Percentiles rank a stretch among this genome's conserved stretches.
These are phyloP conservation scores for Mellivora capensis DNA, from an alignment of 2,113 vertebrate species.

Conservation along the genomic window DNA sequence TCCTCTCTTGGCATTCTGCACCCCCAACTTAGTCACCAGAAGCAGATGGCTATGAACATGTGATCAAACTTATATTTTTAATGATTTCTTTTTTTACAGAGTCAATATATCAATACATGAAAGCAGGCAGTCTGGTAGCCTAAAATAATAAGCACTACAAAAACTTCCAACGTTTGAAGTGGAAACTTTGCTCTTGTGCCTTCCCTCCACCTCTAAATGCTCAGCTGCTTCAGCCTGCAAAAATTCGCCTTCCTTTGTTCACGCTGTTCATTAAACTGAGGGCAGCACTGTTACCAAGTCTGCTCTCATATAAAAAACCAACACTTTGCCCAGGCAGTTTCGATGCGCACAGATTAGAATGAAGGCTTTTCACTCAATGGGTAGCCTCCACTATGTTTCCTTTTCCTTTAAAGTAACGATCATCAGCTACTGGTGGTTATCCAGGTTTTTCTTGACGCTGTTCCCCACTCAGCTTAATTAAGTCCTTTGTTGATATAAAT, in stretches of 20 bases:
- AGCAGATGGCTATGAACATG: constrained; percentile 71
- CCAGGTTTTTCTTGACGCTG: background rate
- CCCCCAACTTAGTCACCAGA: constrained; percentile 67
- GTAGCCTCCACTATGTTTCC: background rate
- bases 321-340: background rate
- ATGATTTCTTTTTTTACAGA: constrained; percentile 54
- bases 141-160: constrained; percentile 40
- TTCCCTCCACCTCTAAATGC: background rate
- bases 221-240: background rate
- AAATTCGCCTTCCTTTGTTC: background rate
- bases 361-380: background rate
- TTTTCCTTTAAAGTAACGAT: background rate
- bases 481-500: constrained; percentile 65
- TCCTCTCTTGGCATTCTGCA: constrained; percentile 67
- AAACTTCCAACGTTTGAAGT: background rate
- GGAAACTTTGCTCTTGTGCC: background rate
- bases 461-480: constrained; percentile 44
- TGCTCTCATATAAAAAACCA: background rate
- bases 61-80: constrained; percentile 70
- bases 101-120: constrained; percentile 66
- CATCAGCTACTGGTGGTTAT: background rate
- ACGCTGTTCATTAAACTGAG: background rate
- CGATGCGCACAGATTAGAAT: background rate
- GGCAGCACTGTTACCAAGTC: background rate
- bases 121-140: constrained; percentile 37